Evolutionary conservation across 30 jellyfish, hydroid and myxozoan genomes (phyloP).

Genomic region (Aurelia sp.): DNA sequence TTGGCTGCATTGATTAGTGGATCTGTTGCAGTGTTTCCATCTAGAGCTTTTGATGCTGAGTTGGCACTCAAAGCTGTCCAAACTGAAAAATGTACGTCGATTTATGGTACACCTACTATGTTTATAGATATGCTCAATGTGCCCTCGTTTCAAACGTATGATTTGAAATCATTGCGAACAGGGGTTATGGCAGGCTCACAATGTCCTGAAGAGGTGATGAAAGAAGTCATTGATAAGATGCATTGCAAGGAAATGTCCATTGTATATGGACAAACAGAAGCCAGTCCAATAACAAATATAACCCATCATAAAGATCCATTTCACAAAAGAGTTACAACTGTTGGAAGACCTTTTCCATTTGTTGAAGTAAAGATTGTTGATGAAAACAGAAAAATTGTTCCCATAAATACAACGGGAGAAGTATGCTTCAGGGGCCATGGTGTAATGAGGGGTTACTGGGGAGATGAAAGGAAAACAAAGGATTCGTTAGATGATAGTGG

Average conservation of each 20-base stretch:
- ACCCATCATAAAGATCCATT: conserved; percentile 66
- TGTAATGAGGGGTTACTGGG: conserved; percentile 92
- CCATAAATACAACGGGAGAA: conserved; percentile 85
- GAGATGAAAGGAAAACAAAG: conserved; percentile 75
- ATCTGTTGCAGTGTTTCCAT: conserved; percentile 85
- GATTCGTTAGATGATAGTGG: conserved; percentile 81
- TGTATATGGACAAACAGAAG: conserved; percentile 95
- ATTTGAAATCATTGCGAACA: conserved; percentile 75
- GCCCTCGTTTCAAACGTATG: conserved; percentile 51
- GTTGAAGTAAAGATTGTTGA: conserved; percentile 89
- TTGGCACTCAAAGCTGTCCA: conserved; percentile 76
- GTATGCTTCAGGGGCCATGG: conserved; percentile 92
- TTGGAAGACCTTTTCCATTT: conserved; percentile 86
- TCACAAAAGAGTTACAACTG: conserved; percentile 75
- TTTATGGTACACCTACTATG: conserved; percentile 99
- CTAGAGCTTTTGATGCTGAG: conserved; percentile 82
- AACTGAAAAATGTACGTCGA: conserved; percentile 85
- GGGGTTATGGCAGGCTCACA: conserved; percentile 99
- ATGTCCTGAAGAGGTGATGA: conserved; percentile 96
- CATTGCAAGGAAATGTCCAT: conserved; percentile 89
- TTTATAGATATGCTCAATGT: conserved; percentile 92
- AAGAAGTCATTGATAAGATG: conserved; percentile 82
- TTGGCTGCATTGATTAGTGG: conserved; percentile 80
- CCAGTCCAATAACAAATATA: conserved; percentile 86
- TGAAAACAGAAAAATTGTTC: conserved; percentile 72